phyloP scores from a whole-genome alignment of 2,797 vertebrate genomes.

The Etheostoma perlongum region DNA sequence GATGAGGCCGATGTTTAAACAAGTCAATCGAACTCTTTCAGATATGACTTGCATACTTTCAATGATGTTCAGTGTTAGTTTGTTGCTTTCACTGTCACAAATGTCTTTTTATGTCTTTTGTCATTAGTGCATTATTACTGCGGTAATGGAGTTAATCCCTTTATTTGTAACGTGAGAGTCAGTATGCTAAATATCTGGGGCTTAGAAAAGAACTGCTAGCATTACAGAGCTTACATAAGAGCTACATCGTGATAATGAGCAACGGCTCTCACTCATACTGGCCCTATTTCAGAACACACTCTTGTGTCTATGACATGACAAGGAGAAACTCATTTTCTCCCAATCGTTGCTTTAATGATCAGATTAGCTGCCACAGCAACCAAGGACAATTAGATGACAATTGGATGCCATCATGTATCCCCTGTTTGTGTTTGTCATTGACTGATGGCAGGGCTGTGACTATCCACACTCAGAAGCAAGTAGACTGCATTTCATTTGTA shows the following conservation, averaged over 20 bases:
- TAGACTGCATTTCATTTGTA: constrained; percentile 63
- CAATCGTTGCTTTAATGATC: constrained; percentile 70
- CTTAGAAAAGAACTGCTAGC: constrained; percentile 19
- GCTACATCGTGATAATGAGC: constrained; percentile 52
- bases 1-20: constrained; percentile 43
- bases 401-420: constrained; percentile 58
- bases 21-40: constrained; percentile 25
- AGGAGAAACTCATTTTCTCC: constrained; percentile 65
- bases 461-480: constrained; percentile 60
- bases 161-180: constrained; percentile 47
- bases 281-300: constrained; percentile 50
- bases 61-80: background rate
- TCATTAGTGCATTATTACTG: constrained; percentile 43
- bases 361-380: constrained; percentile 71
- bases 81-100: constrained; percentile 22
- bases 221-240: constrained; percentile 43
- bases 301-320: constrained; percentile 23
- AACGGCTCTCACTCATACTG: constrained; percentile 22
- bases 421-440: constrained; percentile 69
- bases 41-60: constrained; percentile 31
- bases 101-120: constrained; percentile 33
- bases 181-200: constrained; percentile 22
- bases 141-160: constrained; percentile 38
- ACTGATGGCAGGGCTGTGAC: constrained; percentile 62
- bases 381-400: constrained; percentile 75